Evolutionary conservation across 2,888 invertebrate species (phyloP), one percentile per base, ranked within the genome.

Genomic region (Lithosia quadra): DNA sequence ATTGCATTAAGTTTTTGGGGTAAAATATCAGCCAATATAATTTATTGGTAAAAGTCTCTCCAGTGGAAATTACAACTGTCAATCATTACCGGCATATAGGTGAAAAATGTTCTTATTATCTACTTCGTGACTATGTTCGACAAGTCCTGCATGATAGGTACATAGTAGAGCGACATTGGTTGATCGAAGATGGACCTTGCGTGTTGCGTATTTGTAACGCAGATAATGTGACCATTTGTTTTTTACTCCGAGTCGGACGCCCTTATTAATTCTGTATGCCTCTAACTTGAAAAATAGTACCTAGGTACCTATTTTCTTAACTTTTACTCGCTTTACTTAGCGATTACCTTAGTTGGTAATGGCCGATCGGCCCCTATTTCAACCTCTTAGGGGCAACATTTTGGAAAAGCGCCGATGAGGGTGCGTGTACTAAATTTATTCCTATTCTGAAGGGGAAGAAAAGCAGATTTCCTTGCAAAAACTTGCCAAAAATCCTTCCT

Each of bases 291-390:
- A 4, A 49, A 15, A 55, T 55, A 2, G 21, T 10, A 55, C 21
- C 55, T 55, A 18, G 43, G 43, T 10, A 4, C 43, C 11, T 8
- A 43, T 18, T 18, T 8, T 56, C 7, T 56, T 75, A 69, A 67
- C 73, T 33, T 3, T 33, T 33, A n/a, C n/a, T n/a, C n/a, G n/a
- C n/a, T n/a, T n/a, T n/a, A n/a, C n/a, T n/a, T n/a, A n/a, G 36
- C 43, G 15, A 39, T 15, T 39, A 39, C 39, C 15, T 0, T 39
- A 39, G 18, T 18, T 1, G 18, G 1, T 18, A 43, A 18, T 18
- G 43, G 18, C 43, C 18, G 43, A 43, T 43, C 13, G 13, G n/a
- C n/a, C n/a, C n/a, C n/a, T n/a, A n/a, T n/a, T n/a, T n/a, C n/a
- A n/a, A n/a, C n/a, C n/a, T n/a, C n/a, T n/a, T n/a, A n/a, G n/a